Evolutionary conservation across 2,888 invertebrate genomes (phyloP).

Genomic region (Amblyteles armatorius): DNA sequence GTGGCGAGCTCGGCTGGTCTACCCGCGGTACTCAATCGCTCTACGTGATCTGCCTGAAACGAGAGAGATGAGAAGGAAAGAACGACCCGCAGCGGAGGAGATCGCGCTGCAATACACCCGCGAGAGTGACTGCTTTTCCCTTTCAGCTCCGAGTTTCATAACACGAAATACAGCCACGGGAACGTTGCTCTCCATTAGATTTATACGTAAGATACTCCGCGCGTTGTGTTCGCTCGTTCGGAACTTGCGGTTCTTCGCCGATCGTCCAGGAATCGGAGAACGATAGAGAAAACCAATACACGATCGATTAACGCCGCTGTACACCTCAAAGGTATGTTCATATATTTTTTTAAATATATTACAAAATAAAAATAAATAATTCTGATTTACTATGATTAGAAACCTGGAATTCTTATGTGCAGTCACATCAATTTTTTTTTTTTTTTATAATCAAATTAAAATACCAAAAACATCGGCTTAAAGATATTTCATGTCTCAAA

Average conservation of each 20-base stretch:
- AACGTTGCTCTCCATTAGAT: constrained; percentile 32
- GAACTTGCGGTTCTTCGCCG: constrained; percentile 72
- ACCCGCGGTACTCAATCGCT: constrained; percentile 30
- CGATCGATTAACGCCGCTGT: constrained; percentile 48
- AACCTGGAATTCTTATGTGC: too few relatives aligned
- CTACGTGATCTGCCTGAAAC: constrained; percentile 59
- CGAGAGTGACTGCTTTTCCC: constrained; percentile 74
- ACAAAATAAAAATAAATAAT: too few relatives aligned
- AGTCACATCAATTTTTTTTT: too few relatives aligned
- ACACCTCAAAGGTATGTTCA: neutral
- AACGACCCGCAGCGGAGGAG: constrained; percentile 40
- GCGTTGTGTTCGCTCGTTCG: constrained; percentile 59
- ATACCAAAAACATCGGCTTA: too few relatives aligned
- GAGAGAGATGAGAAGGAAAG: constrained; percentile 49
- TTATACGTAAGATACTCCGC: constrained; percentile 34
- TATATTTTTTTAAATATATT: too few relatives aligned
- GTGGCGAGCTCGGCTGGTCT: constrained; percentile 39
- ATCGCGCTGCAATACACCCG: constrained; percentile 53
- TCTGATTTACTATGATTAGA: too few relatives aligned
- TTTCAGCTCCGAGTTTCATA: constrained; percentile 79
- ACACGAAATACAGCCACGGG: constrained; percentile 77
- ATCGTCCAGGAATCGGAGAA: constrained; percentile 35
- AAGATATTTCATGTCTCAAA: too few relatives aligned
- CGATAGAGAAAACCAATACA: constrained; percentile 38
- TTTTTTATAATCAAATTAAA: too few relatives aligned